phyloP scores from a whole-genome alignment of 53 echinoderm and acorn worm genomes.

The Paelopatides confundens region DNA sequence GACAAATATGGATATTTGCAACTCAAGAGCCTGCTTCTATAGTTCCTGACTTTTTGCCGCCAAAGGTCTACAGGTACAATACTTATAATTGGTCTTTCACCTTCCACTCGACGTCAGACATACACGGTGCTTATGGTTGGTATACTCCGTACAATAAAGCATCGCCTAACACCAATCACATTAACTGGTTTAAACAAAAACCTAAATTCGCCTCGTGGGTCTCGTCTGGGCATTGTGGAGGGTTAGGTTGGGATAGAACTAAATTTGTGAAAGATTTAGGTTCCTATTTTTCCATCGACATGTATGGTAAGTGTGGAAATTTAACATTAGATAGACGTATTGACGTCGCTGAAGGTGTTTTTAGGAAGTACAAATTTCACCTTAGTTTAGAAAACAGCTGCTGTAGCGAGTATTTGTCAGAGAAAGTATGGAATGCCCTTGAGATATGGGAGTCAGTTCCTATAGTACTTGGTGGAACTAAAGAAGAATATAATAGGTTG shows the following conservation, averaged over 20 bases:
- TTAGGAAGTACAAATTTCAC: constrained; percentile 7
- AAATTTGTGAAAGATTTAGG: neutral
- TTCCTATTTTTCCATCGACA: neutral
- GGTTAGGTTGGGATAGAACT: constrained; percentile 3
- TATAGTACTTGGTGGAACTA: constrained; percentile 18
- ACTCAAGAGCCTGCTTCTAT: constrained; percentile 19
- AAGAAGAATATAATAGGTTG: constrained; percentile 18
- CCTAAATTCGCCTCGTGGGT: neutral
- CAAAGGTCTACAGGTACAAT: neutral
- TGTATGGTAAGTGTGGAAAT: constrained; percentile 3
- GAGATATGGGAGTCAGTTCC: constrained; percentile 1
- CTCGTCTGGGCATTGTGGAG: constrained; percentile 13
- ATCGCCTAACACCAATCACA: neutral
- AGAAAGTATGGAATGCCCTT: constrained; percentile 18
- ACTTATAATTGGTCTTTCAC: constrained; percentile 31
- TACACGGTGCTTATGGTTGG: constrained; percentile 20
- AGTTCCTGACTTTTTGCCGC: constrained; percentile 14
- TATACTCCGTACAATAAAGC: neutral
- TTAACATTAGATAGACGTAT: neutral
- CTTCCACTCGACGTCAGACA: constrained; percentile 17
- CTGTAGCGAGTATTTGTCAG: constrained; percentile 29
- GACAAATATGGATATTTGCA: constrained; percentile 6
- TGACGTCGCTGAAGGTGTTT: neutral
- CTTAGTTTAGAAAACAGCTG: constrained; percentile 23
- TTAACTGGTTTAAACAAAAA: neutral